These are phyloP conservation scores for Melieria crassipennis DNA, from an alignment of 2,888 invertebrate genomes.

Conservation along the genomic window DNA sequence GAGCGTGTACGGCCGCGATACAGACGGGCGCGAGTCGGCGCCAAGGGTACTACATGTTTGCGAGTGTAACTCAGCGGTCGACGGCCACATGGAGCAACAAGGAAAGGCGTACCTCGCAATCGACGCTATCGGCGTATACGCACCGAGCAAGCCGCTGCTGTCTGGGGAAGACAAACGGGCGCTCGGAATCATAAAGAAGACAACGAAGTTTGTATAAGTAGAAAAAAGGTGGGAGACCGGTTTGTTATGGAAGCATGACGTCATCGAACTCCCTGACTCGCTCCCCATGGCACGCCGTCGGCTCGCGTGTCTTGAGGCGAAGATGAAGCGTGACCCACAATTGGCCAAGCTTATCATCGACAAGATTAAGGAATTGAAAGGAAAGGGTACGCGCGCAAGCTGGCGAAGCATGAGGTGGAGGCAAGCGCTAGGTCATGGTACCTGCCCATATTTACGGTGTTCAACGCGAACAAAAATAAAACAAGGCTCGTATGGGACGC, in stretches of 20 bases:
- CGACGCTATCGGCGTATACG: constrained; percentile 22
- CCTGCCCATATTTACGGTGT: constrained; percentile 50
- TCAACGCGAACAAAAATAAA: constrained; percentile 49
- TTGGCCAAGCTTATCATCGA: constrained; percentile 20
- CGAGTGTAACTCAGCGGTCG: neutral
- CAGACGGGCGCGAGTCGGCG: neutral
- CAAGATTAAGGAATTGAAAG: constrained; percentile 29
- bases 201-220: constrained; percentile 22
- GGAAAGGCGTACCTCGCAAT: too few relatives aligned
- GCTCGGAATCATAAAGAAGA: constrained; percentile 26
- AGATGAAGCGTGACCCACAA: constrained; percentile 29
- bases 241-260: constrained; percentile 29
- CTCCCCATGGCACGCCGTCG: constrained; percentile 31
- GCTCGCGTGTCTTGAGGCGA: constrained; percentile 30
- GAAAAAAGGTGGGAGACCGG: constrained; percentile 35
- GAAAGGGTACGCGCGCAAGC: constrained; percentile 29
- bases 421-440: constrained; percentile 43
- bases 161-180: constrained; percentile 21
- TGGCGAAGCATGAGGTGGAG: constrained; percentile 14
- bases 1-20: constrained; percentile 34
- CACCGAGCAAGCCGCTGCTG: neutral
- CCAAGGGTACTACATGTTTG: constrained; percentile 19
- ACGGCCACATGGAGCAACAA: too few relatives aligned
- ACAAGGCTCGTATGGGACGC: constrained; percentile 55
- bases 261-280: constrained; percentile 33